A percentile compares a stretch with the other conserved stretches of the same genome.
Conservation (phyloP, 1,140 invertebrate genomes). For the Papilio xuthus region DNA sequence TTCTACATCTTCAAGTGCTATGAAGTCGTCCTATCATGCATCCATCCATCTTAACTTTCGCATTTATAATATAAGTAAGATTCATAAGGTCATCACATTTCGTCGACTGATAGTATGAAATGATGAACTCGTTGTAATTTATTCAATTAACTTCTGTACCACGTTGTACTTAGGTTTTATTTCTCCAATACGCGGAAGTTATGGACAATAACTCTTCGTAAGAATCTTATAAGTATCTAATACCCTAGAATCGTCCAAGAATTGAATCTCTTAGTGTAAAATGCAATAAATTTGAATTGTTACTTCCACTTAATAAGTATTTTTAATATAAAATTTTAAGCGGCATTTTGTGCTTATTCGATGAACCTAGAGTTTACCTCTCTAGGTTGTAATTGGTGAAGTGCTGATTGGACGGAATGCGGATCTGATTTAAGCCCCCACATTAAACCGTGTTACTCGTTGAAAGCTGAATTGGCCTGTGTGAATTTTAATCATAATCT, state of each 20-base stretch:
- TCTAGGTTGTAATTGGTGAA: slow-evolving; percentile 32
- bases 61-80: too few species aligned
- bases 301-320: background rate
- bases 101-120: too few species aligned
- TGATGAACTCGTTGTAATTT: too few species aligned
- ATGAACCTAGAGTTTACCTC: slow-evolving; percentile 1
- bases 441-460: slow-evolving; percentile 28
- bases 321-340: slow-evolving; percentile 3
- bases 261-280: background rate
- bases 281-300: background rate
- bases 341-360: slow-evolving; percentile 25
- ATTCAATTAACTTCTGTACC: too few species aligned
- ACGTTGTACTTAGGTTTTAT: background rate
- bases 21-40: too few species aligned
- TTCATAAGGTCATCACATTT: too few species aligned
- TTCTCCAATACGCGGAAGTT: background rate
- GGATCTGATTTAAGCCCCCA: slow-evolving; percentile 33
- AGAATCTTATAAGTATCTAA: background rate
- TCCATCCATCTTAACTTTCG: too few species aligned
- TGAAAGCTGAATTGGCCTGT: background rate
- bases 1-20: too few species aligned
- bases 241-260: too few species aligned
- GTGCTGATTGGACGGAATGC: slow-evolving; percentile 34
- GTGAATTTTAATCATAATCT: background rate
- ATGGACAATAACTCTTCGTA: background rate